These are phyloP conservation scores for Napeogenes sylphis DNA, from an alignment of 2,888 invertebrate species.

Conservation along the genomic window DNA sequence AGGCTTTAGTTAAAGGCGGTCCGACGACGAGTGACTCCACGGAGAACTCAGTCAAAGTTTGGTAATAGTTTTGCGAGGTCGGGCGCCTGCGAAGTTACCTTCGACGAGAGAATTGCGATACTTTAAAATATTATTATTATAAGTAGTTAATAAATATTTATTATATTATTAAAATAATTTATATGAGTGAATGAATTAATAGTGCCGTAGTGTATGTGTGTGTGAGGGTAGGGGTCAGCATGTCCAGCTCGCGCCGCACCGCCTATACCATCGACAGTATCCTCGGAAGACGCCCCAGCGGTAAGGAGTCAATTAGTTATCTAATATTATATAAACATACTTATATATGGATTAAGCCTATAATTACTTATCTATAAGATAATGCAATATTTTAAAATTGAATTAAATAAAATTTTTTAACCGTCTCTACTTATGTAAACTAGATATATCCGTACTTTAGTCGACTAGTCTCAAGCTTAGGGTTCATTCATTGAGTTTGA, in stretches of 20 bases:
- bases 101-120: not conserved
- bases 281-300: constrained; percentile 46
- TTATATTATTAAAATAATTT: not conserved
- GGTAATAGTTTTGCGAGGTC: constrained; percentile 26
- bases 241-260: constrained; percentile 49
- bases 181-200: not conserved
- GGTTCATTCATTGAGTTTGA: too few relatives aligned
- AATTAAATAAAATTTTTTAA: too few relatives aligned
- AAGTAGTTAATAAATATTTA: not conserved
- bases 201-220: constrained; percentile 13
- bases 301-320: constrained; percentile 7
- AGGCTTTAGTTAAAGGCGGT: constrained; percentile 29
- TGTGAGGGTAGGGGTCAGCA: constrained; percentile 17
- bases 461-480: too few relatives aligned
- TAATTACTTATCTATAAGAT: not conserved
- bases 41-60: constrained; percentile 34
- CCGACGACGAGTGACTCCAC: constrained; percentile 9
- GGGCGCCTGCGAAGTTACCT: constrained; percentile 9
- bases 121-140: not conserved
- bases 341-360: not conserved
- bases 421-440: too few relatives aligned
- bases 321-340: not conserved
- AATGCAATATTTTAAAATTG: too few relatives aligned
- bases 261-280: constrained; percentile 70
- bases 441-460: too few relatives aligned